Percentiles rank a stretch among this genome's conserved stretches.
Conservation (phyloP, 2,113 vertebrate genomes). For the Uropsilus gracilis region DNA sequence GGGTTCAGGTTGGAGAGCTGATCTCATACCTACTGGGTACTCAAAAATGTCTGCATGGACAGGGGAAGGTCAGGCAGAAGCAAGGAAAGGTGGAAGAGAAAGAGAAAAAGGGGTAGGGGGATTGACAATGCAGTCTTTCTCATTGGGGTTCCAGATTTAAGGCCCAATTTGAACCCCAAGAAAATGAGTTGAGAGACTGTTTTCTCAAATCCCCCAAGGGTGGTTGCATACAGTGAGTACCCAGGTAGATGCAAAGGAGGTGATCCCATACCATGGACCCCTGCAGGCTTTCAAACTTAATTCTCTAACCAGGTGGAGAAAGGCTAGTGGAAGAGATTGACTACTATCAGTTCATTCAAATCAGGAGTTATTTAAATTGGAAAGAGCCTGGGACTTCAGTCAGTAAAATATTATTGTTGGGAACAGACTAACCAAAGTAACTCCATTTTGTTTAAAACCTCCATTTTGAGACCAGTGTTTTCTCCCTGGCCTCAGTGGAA, state of each 20-base stretch:
- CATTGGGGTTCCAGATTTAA: neutral
- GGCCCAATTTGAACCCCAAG: neutral
- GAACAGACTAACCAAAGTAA: too few species aligned
- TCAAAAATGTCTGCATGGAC: neutral
- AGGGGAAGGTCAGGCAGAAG: neutral
- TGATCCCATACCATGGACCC: neutral
- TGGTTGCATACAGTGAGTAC: neutral
- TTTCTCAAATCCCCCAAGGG: neutral
- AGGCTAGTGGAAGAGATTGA: neutral
- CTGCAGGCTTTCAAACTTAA: neutral
- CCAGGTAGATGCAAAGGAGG: neutral
- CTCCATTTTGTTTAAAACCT: too few species aligned
- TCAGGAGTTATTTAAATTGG: constrained; percentile 14
- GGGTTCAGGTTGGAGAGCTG: neutral
- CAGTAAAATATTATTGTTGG: constrained; percentile 27
- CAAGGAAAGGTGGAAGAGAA: neutral
- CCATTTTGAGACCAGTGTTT: too few species aligned
- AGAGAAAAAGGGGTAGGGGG: too few species aligned
- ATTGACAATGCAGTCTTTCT: neutral
- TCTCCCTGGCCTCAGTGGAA: too few species aligned
- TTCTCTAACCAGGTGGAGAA: constrained; percentile 22
- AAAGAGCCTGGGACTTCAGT: neutral
- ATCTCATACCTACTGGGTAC: too few species aligned
- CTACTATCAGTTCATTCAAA: neutral
- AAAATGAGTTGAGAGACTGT: neutral